phyloP scores from a whole-genome alignment of 2,797 vertebrate species.

The Sparidentex hasta region DNA sequence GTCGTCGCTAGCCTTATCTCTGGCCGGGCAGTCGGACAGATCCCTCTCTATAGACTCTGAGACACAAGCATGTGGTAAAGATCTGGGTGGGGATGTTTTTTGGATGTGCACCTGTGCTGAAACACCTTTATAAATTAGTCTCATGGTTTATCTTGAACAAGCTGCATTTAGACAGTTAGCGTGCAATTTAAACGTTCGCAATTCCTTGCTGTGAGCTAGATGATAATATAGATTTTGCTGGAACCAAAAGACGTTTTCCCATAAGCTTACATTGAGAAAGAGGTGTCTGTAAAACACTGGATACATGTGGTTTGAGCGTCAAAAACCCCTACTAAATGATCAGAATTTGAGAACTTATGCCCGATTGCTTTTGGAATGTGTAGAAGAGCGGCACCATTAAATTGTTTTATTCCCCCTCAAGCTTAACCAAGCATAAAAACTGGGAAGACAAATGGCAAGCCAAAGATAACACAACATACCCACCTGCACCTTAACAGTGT shows the following conservation, averaged over 20 bases:
- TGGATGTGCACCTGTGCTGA: conserved; percentile 10
- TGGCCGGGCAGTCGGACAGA: conserved; percentile 88
- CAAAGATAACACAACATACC: background rate
- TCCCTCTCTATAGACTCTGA: conserved; percentile 87
- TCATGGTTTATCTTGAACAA: background rate
- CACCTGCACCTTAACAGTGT: background rate
- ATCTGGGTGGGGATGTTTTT: conserved; percentile 26
- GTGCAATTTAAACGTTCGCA: background rate
- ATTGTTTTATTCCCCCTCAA: no score
- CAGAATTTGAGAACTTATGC: no score
- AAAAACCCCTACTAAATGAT: no score
- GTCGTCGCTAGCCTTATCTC: conserved; percentile 89
- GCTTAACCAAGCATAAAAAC: background rate
- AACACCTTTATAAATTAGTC: background rate
- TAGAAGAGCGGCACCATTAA: no score
- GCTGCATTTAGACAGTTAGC: background rate
- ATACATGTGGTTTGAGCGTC: no score
- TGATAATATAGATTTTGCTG: background rate
- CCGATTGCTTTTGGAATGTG: no score
- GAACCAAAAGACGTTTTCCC: no score
- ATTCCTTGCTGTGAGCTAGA: background rate
- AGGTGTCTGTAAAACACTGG: no score
- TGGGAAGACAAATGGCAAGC: background rate
- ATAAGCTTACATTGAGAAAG: no score
- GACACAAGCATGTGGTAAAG: conserved; percentile 85